phyloP scores from a whole-genome alignment of 2,797 vertebrate species.

The Pelobates cultripes region DNA sequence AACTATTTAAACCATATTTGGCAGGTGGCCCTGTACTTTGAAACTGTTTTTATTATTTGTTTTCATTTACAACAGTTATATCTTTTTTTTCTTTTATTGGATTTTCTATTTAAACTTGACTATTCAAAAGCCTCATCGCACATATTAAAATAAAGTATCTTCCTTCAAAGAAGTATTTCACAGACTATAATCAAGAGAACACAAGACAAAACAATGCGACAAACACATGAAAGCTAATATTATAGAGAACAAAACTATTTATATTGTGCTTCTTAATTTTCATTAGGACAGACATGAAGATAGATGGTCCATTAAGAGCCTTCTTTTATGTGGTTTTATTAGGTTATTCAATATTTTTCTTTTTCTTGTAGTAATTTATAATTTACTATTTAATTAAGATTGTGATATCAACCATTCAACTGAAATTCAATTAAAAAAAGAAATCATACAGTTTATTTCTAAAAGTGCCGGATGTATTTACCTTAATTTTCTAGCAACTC shows the following conservation, averaged over 20 bases:
- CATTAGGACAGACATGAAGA: conserved; percentile 57
- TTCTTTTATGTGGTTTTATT: conserved; percentile 39
- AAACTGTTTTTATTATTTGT: conserved; percentile 60
- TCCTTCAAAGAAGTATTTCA: conserved; percentile 69
- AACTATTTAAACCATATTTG: conserved; percentile 80
- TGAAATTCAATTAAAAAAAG: conserved; percentile 51
- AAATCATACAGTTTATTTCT: conserved; percentile 41
- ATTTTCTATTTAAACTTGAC: conserved; percentile 72
- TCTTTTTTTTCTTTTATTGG: conserved; percentile 58
- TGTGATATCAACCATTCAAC: conserved; percentile 49
- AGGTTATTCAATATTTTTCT: conserved; percentile 48
- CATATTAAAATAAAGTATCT: conserved; percentile 78
- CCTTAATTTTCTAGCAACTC: conserved; percentile 8
- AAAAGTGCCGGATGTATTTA: conserved; percentile 17
- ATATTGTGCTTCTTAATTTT: conserved; percentile 58
- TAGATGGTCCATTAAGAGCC: conserved; percentile 35
- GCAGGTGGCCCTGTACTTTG: conserved; percentile 70
- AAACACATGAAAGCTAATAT: conserved; percentile 64
- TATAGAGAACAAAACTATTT: conserved; percentile 57
- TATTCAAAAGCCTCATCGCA: conserved; percentile 73
- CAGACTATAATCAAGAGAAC: conserved; percentile 65
- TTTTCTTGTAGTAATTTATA: conserved; percentile 40
- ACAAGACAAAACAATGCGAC: conserved; percentile 64
- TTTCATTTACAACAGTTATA: conserved; percentile 72
- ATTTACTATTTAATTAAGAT: conserved; percentile 52